phyloP scores from a whole-genome alignment of 2,113 vertebrate species.

The Apistogramma diplotaenia region DNA sequence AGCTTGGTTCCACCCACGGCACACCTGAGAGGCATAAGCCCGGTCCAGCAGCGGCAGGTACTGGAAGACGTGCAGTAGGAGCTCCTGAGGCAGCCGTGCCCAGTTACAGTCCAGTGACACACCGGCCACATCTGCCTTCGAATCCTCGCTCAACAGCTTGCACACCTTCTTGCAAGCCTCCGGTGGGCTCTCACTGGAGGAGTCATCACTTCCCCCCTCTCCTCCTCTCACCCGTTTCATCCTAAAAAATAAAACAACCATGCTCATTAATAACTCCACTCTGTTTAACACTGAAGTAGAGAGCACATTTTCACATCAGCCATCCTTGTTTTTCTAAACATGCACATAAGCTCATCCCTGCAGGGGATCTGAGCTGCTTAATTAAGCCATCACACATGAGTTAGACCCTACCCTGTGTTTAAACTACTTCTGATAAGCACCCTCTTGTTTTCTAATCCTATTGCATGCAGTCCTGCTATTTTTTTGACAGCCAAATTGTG shows the following conservation, averaged over 20 bases:
- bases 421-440: too few relatives aligned
- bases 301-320: too few relatives aligned
- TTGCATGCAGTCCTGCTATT: too few relatives aligned
- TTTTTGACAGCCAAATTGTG: too few relatives aligned
- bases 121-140: neutral
- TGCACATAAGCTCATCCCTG: too few relatives aligned
- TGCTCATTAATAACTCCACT: neutral
- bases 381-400: too few relatives aligned
- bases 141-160: constrained; percentile 17
- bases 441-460: too few relatives aligned
- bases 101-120: constrained; percentile 72
- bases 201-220: constrained; percentile 69
- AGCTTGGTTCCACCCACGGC: constrained; percentile 89
- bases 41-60: constrained; percentile 92
- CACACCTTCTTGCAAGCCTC: constrained; percentile 81
- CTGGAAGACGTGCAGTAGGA: constrained; percentile 92
- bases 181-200: constrained; percentile 67
- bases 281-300: too few relatives aligned
- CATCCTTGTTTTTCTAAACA: too few relatives aligned
- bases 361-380: too few relatives aligned
- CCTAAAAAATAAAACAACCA: constrained; percentile 43
- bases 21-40: constrained; percentile 89
- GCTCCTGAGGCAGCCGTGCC: constrained; percentile 88
- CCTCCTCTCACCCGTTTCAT: constrained; percentile 90
- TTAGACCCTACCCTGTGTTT: too few relatives aligned